These are phyloP conservation scores for Thalassarche chlororhynchos DNA, from an alignment of 2,113 vertebrate genomes.

Conservation along the genomic window DNA sequence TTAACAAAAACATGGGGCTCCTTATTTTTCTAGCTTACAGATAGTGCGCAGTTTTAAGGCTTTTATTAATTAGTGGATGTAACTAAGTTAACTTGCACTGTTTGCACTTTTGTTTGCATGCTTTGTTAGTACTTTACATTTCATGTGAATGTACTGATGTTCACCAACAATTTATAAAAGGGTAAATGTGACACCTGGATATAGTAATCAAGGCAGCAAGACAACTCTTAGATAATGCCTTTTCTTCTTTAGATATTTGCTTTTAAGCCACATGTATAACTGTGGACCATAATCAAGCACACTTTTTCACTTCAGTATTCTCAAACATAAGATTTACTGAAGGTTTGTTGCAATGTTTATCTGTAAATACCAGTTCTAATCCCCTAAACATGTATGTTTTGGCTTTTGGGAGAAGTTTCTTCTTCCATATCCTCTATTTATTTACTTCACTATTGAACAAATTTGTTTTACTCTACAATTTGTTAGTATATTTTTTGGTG, in stretches of 20 bases:
- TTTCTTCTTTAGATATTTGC: not conserved
- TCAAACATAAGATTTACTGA: not conserved
- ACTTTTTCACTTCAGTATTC: not conserved
- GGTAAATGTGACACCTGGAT: not conserved
- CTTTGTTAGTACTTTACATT: not conserved
- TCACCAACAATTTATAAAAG: not conserved
- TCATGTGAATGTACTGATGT: not conserved
- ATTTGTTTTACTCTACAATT: not conserved
- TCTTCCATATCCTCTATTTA: not conserved
- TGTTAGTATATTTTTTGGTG: not conserved
- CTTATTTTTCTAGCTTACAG: not conserved
- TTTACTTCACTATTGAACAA: not conserved
- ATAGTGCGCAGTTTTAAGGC: not conserved
- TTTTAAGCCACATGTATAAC: not conserved
- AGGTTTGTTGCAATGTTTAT: not conserved
- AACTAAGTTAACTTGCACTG: not conserved
- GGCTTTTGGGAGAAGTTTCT: not conserved
- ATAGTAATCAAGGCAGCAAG: not conserved
- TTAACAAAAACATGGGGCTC: fast-evolving
- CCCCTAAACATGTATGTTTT: not conserved
- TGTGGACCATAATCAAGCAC: not conserved
- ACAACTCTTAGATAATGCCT: not conserved
- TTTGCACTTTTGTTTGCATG: not conserved
- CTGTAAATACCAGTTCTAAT: not conserved
- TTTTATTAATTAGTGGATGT: not conserved